phyloP scores from a whole-genome alignment of 2,888 invertebrate species.

The Dasysyrphus albostriatus region DNA sequence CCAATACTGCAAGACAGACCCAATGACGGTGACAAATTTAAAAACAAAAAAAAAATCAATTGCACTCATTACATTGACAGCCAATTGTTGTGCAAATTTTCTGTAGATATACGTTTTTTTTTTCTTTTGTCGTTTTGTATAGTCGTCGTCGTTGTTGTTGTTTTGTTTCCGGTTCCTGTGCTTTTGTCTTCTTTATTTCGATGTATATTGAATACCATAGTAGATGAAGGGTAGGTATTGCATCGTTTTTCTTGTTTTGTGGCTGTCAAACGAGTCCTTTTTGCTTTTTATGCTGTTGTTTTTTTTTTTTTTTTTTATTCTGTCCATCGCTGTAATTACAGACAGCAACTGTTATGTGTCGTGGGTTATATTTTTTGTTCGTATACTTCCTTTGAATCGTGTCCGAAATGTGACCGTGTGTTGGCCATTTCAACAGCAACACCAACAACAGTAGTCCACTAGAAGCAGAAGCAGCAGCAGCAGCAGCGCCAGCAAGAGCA shows the following conservation, averaged over 20 bases:
- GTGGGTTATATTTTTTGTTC: constrained; percentile 49
- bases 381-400: constrained; percentile 26
- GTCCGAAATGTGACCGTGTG: constrained; percentile 58
- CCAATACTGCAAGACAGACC: constrained; percentile 35
- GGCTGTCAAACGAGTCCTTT: constrained; percentile 68
- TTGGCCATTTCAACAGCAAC: constrained; percentile 57
- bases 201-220: constrained; percentile 10
- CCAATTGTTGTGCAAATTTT: constrained; percentile 73
- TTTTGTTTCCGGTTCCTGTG: constrained; percentile 36
- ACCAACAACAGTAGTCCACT: neutral
- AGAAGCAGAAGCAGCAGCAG: constrained; percentile 8
- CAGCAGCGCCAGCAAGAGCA: neutral
- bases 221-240: constrained; percentile 25
- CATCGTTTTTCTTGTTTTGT: constrained; percentile 59
- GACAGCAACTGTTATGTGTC: constrained; percentile 71
- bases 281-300: constrained; percentile 14
- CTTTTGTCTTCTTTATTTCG: constrained; percentile 22
- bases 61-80: constrained; percentile 71
- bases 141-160: neutral
- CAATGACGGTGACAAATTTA: constrained; percentile 56
- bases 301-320: constrained; percentile 16
- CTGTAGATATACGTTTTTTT: neutral
- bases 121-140: constrained; percentile 2
- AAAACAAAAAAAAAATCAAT: constrained; percentile 59
- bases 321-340: constrained; percentile 66